These are phyloP conservation scores for Musca domestica DNA, from an alignment of 1,140 invertebrate species.

Conservation along the genomic window DNA sequence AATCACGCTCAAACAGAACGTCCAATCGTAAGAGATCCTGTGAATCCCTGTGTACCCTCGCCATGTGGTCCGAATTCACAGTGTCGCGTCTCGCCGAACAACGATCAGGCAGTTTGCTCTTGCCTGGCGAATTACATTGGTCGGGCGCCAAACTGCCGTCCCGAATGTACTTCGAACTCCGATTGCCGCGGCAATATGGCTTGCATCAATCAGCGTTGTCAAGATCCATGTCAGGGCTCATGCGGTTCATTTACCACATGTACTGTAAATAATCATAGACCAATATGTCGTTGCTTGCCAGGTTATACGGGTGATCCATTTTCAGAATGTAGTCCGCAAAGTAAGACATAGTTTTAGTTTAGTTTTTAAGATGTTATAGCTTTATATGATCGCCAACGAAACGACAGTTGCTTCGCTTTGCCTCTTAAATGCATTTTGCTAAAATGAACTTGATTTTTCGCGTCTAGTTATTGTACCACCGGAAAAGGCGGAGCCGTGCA, in stretches of 20 bases:
- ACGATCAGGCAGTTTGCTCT: constrained; percentile 69
- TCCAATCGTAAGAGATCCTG: constrained; percentile 49
- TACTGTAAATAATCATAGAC: constrained; percentile 71
- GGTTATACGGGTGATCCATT: constrained; percentile 77
- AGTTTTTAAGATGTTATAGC: background rate
- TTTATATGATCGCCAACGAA: background rate
- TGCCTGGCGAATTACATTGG: constrained; percentile 72
- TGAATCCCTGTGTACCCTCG: constrained; percentile 70
- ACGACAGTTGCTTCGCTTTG: background rate
- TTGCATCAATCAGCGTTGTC: constrained; percentile 73
- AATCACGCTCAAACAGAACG: constrained; percentile 47
- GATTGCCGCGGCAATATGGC: constrained; percentile 74
- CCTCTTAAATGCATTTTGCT: background rate
- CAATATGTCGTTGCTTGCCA: constrained; percentile 69
- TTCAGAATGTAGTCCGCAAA: constrained; percentile 60
- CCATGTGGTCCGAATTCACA: constrained; percentile 80
- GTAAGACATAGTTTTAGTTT: constrained; percentile 36
- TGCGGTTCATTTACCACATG: constrained; percentile 71
- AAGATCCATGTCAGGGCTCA: constrained; percentile 70
- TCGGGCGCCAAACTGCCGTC: constrained; percentile 72
- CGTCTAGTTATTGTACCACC: constrained; percentile 49
- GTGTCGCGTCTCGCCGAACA: constrained; percentile 64
- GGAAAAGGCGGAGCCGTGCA: constrained; percentile 64
- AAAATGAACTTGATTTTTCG: background rate
- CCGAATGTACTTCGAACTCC: constrained; percentile 73